Conservation (phyloP, 1,140 invertebrate species). For the Triops cancriformis region DNA sequence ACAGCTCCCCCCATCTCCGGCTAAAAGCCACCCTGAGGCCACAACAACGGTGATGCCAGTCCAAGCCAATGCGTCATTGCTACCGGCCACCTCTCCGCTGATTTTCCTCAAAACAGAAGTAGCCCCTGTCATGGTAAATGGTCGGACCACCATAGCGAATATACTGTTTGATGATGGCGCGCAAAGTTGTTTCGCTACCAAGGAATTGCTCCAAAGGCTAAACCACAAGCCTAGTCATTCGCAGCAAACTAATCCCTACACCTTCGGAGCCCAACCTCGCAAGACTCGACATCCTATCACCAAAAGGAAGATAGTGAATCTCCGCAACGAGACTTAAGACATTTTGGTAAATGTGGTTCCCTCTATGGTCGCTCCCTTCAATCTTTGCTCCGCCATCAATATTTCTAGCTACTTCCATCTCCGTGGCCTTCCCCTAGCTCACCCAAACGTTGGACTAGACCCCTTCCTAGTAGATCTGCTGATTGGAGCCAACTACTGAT, state of each 20-base stretch:
- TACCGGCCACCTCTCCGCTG: neutral
- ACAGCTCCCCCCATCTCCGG: neutral
- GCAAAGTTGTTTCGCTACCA: slow-evolving; percentile 18
- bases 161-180: slow-evolving; percentile 25
- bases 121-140: neutral
- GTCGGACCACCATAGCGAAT: neutral
- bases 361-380: too few species aligned
- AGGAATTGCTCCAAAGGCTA: neutral
- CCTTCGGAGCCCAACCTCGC: neutral
- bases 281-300: neutral
- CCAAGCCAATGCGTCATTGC: neutral
- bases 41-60: neutral
- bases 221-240: neutral
- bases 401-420: too few species aligned
- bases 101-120: slow-evolving; percentile 20
- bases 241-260: neutral
- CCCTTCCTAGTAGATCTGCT: too few species aligned
- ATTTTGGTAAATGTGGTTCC: too few species aligned
- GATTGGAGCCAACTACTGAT: too few species aligned
- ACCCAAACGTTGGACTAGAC: too few species aligned
- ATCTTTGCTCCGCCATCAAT: too few species aligned
- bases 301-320: neutral
- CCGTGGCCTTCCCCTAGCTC: too few species aligned
- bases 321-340: neutral
- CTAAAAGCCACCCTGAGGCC: neutral